phyloP scores from a whole-genome alignment of 2,113 vertebrate genomes.

The Chrysemys picta region DNA sequence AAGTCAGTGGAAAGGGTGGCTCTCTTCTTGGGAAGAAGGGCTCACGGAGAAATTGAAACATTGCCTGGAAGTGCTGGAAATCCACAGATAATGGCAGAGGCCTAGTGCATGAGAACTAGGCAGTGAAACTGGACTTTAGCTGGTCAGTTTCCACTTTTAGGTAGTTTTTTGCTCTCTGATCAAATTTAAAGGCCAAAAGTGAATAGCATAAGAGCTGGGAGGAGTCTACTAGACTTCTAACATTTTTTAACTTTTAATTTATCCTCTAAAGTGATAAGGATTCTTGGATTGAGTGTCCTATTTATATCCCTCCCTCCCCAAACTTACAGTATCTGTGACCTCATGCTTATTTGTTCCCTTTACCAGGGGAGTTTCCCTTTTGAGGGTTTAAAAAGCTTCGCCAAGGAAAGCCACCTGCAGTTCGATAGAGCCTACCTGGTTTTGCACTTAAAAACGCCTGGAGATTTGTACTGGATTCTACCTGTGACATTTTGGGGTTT shows the following conservation, averaged over 20 bases:
- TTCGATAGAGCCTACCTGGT: conserved; percentile 49
- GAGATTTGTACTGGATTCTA: conserved; percentile 51
- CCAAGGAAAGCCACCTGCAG: conserved; percentile 66
- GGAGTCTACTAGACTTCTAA: not conserved
- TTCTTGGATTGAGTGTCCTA: conserved; percentile 22
- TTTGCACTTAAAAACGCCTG: conserved; percentile 69
- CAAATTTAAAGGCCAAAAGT: conserved; percentile 12
- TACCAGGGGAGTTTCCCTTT: conserved; percentile 45
- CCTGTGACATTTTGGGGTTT: conserved; percentile 54
- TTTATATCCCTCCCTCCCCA: not conserved
- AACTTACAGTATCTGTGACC: conserved; percentile 55
- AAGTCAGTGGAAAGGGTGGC: conserved; percentile 32
- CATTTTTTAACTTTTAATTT: not conserved
- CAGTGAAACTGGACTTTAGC: conserved; percentile 28
- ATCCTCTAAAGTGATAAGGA: not conserved
- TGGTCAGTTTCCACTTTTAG: not conserved
- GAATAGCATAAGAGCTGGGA: conserved; percentile 20
- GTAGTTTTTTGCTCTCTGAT: conserved; percentile 43
- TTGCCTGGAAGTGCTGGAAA: conserved; percentile 41
- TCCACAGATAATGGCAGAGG: conserved; percentile 26
- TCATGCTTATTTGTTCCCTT: conserved; percentile 14
- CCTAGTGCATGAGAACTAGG: not conserved
- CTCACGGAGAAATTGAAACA: conserved; percentile 29
- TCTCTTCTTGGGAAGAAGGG: conserved; percentile 24
- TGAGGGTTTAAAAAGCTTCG: conserved; percentile 63